Evolutionary conservation across 2,888 invertebrate genomes (phyloP), one percentile per base, ranked within the genome.

Genomic region (Neria commutata): DNA sequence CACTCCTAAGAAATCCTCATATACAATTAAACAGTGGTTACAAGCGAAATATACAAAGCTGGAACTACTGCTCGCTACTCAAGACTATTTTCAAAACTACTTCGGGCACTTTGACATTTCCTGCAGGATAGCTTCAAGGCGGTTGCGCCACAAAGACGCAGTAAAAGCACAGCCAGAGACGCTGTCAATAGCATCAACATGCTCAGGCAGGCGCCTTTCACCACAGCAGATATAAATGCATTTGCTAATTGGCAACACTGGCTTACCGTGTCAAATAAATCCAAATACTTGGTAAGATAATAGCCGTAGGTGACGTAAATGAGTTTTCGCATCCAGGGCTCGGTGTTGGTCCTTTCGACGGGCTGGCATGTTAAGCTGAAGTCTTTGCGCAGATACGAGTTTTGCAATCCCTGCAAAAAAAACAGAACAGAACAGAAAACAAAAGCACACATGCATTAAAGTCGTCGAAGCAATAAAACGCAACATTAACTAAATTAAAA

Each of bases 191-290:
- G 29, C 29, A 29, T 8, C 29, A 29, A 29, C 29, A 8, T 11
- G 29, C 11, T 29, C n/a, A 11, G 6, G 6, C 37, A 37, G 4
- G 37, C n/a, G 4, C 16, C 37, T n/a, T 8, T n/a, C 10, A n/a
- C 4, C 4, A 4, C 37, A 6, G 10, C 16, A 37, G 4, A 37
- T 8, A 37, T 11, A n/a, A 11, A n/a, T 37, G 37, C 16, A 37
- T 37, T 8, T 4, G 37, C 10, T 4, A 37, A 37, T 37, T 8
- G 16, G 29, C 11, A 29, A 29, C n/a, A 17, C 6, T 1, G 14
- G 70, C 74, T 68, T 63, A 89, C 86, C 60, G 91, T 91, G 70
- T 91, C 91, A 0, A 89, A 70, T 3, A 91, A 83, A 77, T 91
- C 91, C 49, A 88, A 72, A 40, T 90, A 81, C 80, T 91, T 91